Percentiles rank a stretch among this genome's conserved stretches.
Evolutionary conservation across 2,888 invertebrate genomes (phyloP).

Genomic region (Pantelozetes paolii): DNA sequence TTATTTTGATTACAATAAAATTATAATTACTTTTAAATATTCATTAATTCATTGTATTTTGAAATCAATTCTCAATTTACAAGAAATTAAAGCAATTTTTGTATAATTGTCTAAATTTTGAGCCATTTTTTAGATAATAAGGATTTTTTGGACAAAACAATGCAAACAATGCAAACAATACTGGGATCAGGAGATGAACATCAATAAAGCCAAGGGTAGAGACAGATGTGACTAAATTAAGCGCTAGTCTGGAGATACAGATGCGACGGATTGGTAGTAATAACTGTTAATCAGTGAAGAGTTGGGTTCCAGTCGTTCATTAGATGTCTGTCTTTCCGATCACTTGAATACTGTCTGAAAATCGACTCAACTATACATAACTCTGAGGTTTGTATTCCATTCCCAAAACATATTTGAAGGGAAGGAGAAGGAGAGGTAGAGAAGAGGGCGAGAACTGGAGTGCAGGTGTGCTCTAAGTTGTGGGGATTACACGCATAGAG

Average conservation of each 20-base stretch:
- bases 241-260: constrained; percentile 13
- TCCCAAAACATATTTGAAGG: constrained; percentile 7
- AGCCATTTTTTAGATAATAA: background rate
- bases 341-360: background rate
- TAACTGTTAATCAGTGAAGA: constrained; percentile 24
- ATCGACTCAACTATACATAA: background rate
- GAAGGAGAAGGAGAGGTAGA: background rate
- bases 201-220: constrained; percentile 9
- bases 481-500: constrained; percentile 3
- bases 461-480: constrained; percentile 24
- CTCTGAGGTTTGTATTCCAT: constrained; percentile 17
- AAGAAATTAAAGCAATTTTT: background rate
- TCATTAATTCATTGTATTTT: too few species aligned
- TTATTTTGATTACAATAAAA: too few species aligned
- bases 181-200: background rate
- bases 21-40: too few species aligned
- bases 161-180: background rate
- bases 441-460: background rate
- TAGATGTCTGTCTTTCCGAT: background rate
- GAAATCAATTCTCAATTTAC: too few species aligned
- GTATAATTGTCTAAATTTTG: background rate
- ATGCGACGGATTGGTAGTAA: background rate
- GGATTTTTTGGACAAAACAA: too few species aligned
- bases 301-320: too few species aligned
- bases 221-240: constrained; percentile 29